Evolutionary conservation across 2,888 invertebrate species (phyloP), one percentile per base, ranked within the genome.

Genomic region (Nemurella pictetii): DNA sequence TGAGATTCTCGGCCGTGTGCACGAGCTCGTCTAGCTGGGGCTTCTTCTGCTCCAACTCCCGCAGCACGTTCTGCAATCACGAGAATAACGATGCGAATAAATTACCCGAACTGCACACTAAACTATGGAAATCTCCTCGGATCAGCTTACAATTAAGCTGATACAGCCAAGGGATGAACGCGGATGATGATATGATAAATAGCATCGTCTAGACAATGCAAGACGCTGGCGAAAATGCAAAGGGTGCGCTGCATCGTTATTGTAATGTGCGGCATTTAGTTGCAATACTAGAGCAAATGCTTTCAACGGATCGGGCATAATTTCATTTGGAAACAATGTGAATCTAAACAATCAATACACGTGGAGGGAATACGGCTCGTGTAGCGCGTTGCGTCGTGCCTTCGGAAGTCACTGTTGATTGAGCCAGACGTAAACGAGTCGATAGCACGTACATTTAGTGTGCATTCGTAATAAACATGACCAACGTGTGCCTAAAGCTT

Each of bases 11-110:
- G 0, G 96, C 96, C 0, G 96, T 95, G 89, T 95, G 95, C 87
- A 96, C 94, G 88, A 96, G 92, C 90, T 96, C 96, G 90, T 96
- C 96, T 90, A 96, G 90, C 90, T 96, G 96, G 4, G 96, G 96
- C 89, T 96, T 96, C 91, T 96, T 96, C 91, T 96, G 95, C 90
- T 96, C 96, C 91, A 96, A 90, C 91, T 96, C 96, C 28, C 95
- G 94, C 86, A 96, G 92, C 87, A 96, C 95, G 89, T 94, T 96
- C 96, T 96, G 92, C 91, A 91, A 86, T 12, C 12, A 86, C 83
- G 75, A 82, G 30, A 82, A 15, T 25, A 80, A 32, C 15, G 55
- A 25, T 20, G 28, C n/a, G 73, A 30, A 83, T 27, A 26, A 82
- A 28, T 75, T 28, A 28, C 75, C 26, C 1, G 75, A 5, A n/a